A percentile compares a stretch with the other conserved stretches of the same genome.
These are phyloP conservation scores for Rhea pennata DNA, from an alignment of 2,113 vertebrate genomes.

Conservation along the genomic window DNA sequence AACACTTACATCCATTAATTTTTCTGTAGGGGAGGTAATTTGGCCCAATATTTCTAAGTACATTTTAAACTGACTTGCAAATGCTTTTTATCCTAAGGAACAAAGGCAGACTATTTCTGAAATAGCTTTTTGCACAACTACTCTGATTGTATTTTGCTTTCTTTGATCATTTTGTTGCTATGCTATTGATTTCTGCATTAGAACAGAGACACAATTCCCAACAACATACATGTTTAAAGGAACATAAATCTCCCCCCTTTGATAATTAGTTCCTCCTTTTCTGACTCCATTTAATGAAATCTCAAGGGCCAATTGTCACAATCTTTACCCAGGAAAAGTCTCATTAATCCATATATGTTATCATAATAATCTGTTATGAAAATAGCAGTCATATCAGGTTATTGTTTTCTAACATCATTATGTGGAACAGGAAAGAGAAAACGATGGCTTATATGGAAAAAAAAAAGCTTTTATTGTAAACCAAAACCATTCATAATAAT, in stretches of 20 bases:
- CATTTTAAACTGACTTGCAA: neutral
- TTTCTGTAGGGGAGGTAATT: neutral
- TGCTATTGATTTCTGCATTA: conserved; percentile 39
- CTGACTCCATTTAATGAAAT: neutral
- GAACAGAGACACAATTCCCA: neutral
- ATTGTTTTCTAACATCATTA: conserved; percentile 19
- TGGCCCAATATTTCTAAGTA: neutral
- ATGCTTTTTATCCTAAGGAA: neutral
- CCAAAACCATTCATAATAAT: conserved; percentile 29
- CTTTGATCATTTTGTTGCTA: conserved; percentile 14
- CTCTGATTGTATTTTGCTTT: conserved; percentile 3
- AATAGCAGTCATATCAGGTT: conserved; percentile 11
- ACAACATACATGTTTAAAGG: neutral
- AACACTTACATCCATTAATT: neutral
- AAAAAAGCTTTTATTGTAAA: conserved; percentile 21
- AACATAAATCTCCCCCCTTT: neutral
- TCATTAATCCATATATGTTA: conserved; percentile 20
- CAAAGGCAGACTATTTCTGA: neutral
- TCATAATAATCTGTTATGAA: conserved; percentile 41
- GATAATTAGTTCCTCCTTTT: neutral
- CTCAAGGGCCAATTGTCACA: neutral
- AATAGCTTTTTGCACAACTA: neutral
- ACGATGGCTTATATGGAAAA: neutral
- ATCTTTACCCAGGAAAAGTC: neutral
- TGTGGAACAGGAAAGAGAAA: neutral